Base-by-base conservation (phyloP, 92 coral and sea anemone genomes). In the Micromussa lordhowensis region DNA sequence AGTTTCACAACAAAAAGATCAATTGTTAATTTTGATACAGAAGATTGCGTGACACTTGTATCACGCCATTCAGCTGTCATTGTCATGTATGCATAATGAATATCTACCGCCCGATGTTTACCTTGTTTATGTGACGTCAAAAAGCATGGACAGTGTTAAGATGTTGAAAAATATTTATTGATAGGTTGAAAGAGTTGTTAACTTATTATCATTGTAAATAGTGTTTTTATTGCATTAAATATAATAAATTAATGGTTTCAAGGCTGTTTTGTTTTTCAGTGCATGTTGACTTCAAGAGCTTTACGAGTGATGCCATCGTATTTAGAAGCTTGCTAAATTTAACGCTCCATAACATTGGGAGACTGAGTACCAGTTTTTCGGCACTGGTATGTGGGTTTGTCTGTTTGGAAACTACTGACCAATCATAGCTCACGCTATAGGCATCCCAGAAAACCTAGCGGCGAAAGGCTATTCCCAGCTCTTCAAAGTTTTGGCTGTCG, bases 181-280 rank as follows among this genome's bases (percentile, higher is more conserved):
- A 49, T 78, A 86, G 68, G 68, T 77, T 85, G 75, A 30, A 63
- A 74, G 73, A 85, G 82, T 75, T 21, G 82, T 86, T 86, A 86
- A 86, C 89, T 86, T 86, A 86, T 86, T 86, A 86, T 86, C 83
- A 86, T 77, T 76, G 89, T 86, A 86, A 77, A 86, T 76, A 86
- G 40, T 22, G 89, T 77, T 84, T 84, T 84, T 84, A 84, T 73
- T 31, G 26, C 72, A 74, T 57, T 73, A 84, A 84, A 82, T n/a
- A n/a, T n/a, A n/a, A n/a, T n/a, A n/a, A n/a, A n/a, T n/a, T n/a
- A 76, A 74, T 48, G 17, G 64, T 82, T 68, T 82, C 49, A 68
- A 44, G 44, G 71, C 76, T 82, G n/a, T 82, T 48, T 40, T 15
- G 14, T 19, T 28, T 22, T 9, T 61, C 68, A 58, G 4, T 36